Percentiles rank a stretch among this genome's conserved stretches.
Conservation (phyloP, 2,797 vertebrate genomes). For the Sphenodon punctatus region DNA sequence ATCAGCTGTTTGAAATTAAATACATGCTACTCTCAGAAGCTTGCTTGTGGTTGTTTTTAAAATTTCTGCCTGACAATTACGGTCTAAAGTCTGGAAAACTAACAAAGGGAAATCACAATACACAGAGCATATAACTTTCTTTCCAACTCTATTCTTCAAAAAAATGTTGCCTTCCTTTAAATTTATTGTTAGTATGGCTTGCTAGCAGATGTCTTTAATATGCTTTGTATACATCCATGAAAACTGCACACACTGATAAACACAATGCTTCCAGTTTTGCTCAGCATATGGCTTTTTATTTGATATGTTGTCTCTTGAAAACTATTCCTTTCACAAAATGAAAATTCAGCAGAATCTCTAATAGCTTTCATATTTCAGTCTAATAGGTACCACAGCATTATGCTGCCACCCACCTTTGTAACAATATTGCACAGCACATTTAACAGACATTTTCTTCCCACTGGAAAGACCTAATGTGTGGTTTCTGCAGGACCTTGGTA, state of each 20-base stretch:
- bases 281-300: slow-evolving; percentile 51
- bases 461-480: slow-evolving; percentile 19
- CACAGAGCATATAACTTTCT: neutral
- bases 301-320: slow-evolving; percentile 43
- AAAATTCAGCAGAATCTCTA: slow-evolving; percentile 73
- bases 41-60: neutral
- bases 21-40: neutral
- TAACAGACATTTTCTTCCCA: slow-evolving; percentile 64
- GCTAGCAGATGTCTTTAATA: slow-evolving; percentile 47
- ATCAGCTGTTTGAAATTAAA: neutral
- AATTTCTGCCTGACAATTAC: neutral
- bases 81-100: neutral
- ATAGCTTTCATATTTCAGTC: slow-evolving; percentile 75
- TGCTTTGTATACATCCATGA: slow-evolving; percentile 31
- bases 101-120: slow-evolving; percentile 10
- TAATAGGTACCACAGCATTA: slow-evolving; percentile 57
- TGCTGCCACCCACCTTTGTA: slow-evolving; percentile 59
- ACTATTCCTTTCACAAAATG: slow-evolving; percentile 66
- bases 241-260: slow-evolving; percentile 44
- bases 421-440: slow-evolving; percentile 61
- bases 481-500: slow-evolving; percentile 58
- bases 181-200: slow-evolving; percentile 39
- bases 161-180: slow-evolving; percentile 35
- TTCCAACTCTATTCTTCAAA: neutral
- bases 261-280: slow-evolving; percentile 45